Conservation (phyloP, 1,140 invertebrate species). For the Habropoda laboriosa region DNA sequence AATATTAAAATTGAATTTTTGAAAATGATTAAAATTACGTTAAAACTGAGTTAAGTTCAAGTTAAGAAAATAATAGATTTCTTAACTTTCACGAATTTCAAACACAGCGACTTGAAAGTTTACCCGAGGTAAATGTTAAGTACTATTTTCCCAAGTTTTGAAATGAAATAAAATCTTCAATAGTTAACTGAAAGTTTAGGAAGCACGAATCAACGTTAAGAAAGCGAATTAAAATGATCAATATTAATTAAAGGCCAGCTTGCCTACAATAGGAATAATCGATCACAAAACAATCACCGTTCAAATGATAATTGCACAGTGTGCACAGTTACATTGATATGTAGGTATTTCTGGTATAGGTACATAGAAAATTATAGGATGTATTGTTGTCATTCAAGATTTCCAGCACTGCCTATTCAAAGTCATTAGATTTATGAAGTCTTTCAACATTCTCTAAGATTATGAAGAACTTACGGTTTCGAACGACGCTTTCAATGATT, state of each 20-base stretch:
- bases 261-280: background rate
- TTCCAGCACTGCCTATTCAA: background rate
- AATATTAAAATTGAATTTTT: too few relatives aligned
- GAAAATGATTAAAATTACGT: too few relatives aligned
- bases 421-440: background rate
- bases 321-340: background rate
- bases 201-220: background rate
- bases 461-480: background rate
- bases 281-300: background rate
- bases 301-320: background rate
- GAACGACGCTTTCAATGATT: background rate
- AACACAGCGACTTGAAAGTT: too few relatives aligned
- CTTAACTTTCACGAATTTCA: too few relatives aligned
- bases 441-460: slow-evolving; percentile 2
- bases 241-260: background rate
- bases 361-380: slow-evolving; percentile 18
- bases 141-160: too few relatives aligned
- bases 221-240: background rate
- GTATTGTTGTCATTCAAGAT: background rate
- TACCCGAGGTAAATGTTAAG: too few relatives aligned
- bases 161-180: too few relatives aligned
- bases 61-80: too few relatives aligned
- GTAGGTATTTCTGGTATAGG: background rate
- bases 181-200: too few relatives aligned
- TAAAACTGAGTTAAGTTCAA: too few relatives aligned